Conservation (phyloP, 2,113 vertebrate genomes). For the Bufo bufo region DNA sequence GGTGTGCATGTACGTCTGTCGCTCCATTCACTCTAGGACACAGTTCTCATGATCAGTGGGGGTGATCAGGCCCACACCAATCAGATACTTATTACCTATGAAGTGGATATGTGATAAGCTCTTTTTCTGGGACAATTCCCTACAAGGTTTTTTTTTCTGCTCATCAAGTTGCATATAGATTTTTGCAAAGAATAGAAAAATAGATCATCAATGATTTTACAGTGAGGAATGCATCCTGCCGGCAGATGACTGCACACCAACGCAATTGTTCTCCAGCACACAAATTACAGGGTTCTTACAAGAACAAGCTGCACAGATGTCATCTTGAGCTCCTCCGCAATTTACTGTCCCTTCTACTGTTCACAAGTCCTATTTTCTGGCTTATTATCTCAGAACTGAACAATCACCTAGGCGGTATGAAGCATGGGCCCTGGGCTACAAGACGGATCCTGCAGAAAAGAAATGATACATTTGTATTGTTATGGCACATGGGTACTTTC, state of each 20-base stretch:
- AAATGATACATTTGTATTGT: background rate
- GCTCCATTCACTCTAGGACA: too few relatives aligned
- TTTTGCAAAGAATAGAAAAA: background rate
- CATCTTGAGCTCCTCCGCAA: constrained; percentile 8
- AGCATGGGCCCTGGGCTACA: background rate
- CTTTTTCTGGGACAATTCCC: too few relatives aligned
- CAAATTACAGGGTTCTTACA: constrained; percentile 30
- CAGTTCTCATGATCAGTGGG: too few relatives aligned
- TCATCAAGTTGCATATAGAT: background rate
- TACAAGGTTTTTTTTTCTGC: background rate
- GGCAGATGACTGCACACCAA: background rate
- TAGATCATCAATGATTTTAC: background rate
- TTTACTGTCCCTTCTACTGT: background rate
- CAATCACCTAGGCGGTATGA: background rate
- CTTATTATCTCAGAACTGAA: background rate
- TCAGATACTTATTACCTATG: too few relatives aligned
- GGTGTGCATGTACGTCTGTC: too few relatives aligned
- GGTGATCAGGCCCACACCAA: too few relatives aligned
- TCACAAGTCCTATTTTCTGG: background rate
- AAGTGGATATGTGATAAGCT: too few relatives aligned
- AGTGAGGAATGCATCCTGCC: background rate
- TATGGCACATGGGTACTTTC: background rate
- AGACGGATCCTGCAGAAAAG: background rate
- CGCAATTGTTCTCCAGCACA: constrained; percentile 14
- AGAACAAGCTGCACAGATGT: constrained; percentile 18